Conservation (phyloP, 1,140 invertebrate genomes). For the Mya arenaria region DNA sequence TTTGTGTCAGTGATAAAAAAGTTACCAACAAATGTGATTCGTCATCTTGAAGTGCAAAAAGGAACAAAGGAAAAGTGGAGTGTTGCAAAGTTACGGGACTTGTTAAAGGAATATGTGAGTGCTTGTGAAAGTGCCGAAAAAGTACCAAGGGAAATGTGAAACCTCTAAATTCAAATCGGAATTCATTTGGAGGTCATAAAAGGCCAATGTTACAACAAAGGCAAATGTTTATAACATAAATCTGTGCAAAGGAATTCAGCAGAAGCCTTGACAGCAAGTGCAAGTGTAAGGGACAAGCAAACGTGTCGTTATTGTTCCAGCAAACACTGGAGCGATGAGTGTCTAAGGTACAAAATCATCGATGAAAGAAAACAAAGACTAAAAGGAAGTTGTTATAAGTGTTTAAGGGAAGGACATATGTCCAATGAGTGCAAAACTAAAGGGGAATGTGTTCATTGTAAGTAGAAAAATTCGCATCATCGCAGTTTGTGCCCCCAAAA, state of each 20-base stretch:
- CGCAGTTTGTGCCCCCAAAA: neutral
- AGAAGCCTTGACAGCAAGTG: no score
- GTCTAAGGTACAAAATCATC: neutral
- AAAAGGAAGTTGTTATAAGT: conserved; percentile 7
- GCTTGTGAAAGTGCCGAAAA: conserved; percentile 7
- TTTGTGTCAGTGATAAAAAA: conserved; percentile 19
- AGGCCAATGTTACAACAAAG: no score
- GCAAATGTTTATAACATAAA: no score
- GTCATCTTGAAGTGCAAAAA: conserved; percentile 5
- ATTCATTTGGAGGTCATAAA: no score
- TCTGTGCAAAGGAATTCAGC: no score
- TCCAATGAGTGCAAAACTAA: neutral
- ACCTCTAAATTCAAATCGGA: no score
- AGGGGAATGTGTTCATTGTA: neutral
- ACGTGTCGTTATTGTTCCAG: neutral
- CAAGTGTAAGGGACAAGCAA: no score
- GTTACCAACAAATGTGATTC: neutral
- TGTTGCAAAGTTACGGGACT: neutral
- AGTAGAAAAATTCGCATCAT: neutral
- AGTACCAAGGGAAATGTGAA: no score
- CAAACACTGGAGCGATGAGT: conserved; percentile 16
- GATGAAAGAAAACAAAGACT: neutral
- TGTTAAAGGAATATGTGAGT: neutral
- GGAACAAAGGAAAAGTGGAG: neutral
- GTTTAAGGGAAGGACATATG: conserved; percentile 2